Base-by-base conservation (phyloP, 2,113 vertebrate genomes). In the Illadopsis cleaveri region DNA sequence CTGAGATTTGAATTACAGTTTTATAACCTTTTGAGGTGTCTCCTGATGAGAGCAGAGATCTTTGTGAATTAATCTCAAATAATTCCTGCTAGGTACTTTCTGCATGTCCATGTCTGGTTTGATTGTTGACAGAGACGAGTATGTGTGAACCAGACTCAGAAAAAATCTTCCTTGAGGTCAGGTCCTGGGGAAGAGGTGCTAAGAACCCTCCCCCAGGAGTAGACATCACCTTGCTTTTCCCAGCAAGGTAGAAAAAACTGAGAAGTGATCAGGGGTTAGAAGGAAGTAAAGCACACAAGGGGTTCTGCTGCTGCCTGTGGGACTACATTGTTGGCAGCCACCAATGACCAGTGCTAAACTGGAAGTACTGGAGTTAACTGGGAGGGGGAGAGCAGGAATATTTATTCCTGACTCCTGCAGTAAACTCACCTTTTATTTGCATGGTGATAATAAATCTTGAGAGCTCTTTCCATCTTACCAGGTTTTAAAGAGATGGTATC, bases 41-140 rank as follows among this genome's bases (percentile, higher is more conserved):
- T 86, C 5, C 22, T 31, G 37, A 72, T 33, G 61, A 64, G 62
- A 45, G 40, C 23, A 54, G 65, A 53, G 50, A 54, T 61, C 16
- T 75, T 48, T 61, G 20, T 54, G 53, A 61, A 13, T 79, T 75
- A 44, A 37, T 40, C 15, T 69, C 33, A 35, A 38, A 50, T 53
- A 93, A 37, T 85, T 58, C 66, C 58, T 85, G 45, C 62, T 80
- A 4, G 2, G 9, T 42, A 2, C 1, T 25, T 79, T 53, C 44
- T 56, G 3, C 8, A 1, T 50, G 33, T 37, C 54, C 12, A 1
- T 33, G 33, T 27, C 53, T 94, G 77, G 11, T 57, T 70, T 0
- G 1, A 42, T 38, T 84, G 44, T 56, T 37, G 15, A 5, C 47
- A 12, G 65, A 60, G 16, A 44, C 0, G 0, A 44, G 8, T 14